A percentile compares a stretch with the other conserved stretches of the same genome.
Evolutionary conservation across 2,113 vertebrate species (phyloP).

Genomic region (Arothron firmamentum): DNA sequence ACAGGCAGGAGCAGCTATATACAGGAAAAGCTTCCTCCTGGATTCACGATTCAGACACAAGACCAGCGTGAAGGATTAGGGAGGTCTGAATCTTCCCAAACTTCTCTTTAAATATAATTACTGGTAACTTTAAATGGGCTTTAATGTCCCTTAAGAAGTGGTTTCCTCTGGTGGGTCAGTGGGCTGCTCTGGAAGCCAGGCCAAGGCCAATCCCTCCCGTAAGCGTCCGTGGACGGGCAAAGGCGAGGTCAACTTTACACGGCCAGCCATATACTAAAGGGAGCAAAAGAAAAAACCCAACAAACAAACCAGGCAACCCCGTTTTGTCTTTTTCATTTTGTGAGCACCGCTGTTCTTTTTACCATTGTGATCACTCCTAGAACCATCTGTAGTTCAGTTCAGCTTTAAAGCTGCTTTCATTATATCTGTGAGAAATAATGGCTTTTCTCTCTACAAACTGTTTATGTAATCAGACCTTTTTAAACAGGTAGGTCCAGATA

Average conservation of each 20-base stretch:
- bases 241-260: neutral
- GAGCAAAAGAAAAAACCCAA: neutral
- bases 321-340: neutral
- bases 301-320: neutral
- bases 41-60: too few relatives aligned
- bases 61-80: too few relatives aligned
- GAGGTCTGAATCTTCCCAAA: neutral
- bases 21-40: too few relatives aligned
- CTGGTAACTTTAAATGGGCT: slow-evolving; percentile 1
- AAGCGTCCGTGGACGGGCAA: neutral
- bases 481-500: too few relatives aligned
- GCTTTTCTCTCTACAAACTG: too few relatives aligned
- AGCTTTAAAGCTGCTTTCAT: too few relatives aligned
- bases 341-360: slow-evolving; percentile 1
- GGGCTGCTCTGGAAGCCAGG: neutral
- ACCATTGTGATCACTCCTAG: neutral
- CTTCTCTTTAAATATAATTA: slow-evolving; percentile 17
- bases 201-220: neutral
- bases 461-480: too few relatives aligned
- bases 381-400: neutral
- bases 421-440: too few relatives aligned
- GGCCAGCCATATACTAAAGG: neutral
- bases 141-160: neutral
- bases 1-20: too few relatives aligned
- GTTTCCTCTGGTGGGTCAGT: neutral